Conservation (phyloP, 1,140 invertebrate genomes). For the Bombus picipes region DNA sequence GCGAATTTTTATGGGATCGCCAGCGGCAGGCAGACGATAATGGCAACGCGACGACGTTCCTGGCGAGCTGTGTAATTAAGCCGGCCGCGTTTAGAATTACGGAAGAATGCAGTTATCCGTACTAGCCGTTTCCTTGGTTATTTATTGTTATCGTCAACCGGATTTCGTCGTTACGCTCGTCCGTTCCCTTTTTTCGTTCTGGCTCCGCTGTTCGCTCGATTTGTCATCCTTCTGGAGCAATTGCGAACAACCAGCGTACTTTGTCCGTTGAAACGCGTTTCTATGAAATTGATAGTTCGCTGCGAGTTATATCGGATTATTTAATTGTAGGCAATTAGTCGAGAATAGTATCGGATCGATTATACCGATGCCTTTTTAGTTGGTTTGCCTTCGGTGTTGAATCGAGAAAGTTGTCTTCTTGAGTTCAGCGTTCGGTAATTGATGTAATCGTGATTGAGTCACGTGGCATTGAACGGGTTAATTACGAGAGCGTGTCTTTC, state of each 20-base stretch:
- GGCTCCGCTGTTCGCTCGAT: not conserved
- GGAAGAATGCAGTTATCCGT: slow-evolving; percentile 34
- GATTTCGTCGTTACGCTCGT: not conserved
- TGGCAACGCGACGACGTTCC: slow-evolving; percentile 24
- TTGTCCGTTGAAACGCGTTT: not conserved
- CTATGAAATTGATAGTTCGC: not conserved
- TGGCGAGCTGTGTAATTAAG: slow-evolving; percentile 32
- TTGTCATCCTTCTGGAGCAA: not conserved
- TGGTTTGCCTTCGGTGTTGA: slow-evolving; percentile 3
- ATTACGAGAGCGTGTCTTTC: slow-evolving; percentile 1
- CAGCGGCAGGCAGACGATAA: slow-evolving; percentile 40
- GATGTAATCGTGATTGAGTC: slow-evolving; percentile 16
- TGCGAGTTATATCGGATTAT: not conserved
- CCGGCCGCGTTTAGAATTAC: slow-evolving; percentile 42
- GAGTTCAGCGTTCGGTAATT: slow-evolving; percentile 19
- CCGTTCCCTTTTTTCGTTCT: no score
- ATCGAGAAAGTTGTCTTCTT: slow-evolving; percentile 24
- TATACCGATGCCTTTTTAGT: not conserved
- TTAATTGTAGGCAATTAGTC: not conserved
- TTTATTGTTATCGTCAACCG: not conserved
- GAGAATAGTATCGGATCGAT: not conserved
- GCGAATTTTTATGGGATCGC: slow-evolving; percentile 55
- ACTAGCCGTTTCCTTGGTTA: not conserved
- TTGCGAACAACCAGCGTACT: not conserved
- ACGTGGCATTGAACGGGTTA: slow-evolving; percentile 21